Percentiles rank a stretch among this genome's conserved stretches.
Conservation (phyloP, 2,113 vertebrate species). For the Pelusios castaneus region DNA sequence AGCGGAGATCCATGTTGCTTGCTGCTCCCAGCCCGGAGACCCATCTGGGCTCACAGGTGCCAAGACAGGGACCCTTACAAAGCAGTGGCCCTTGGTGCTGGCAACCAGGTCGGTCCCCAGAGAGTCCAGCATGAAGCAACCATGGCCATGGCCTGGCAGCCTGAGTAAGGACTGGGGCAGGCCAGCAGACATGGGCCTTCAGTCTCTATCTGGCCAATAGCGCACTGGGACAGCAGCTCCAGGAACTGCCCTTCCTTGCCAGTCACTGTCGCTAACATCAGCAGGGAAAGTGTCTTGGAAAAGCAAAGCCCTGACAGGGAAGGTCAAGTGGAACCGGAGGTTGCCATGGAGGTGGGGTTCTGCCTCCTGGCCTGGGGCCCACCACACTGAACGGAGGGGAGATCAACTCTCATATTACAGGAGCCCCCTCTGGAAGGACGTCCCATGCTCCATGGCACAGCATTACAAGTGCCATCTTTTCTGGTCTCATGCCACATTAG, state of each 20-base stretch:
- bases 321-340: neutral
- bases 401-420: neutral
- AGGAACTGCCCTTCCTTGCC: neutral
- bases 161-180: neutral
- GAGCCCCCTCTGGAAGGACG: neutral
- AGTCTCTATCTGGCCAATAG: neutral
- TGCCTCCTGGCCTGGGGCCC: neutral
- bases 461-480: neutral
- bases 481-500: neutral
- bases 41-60: neutral
- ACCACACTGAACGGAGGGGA: neutral
- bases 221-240: neutral
- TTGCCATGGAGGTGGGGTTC: neutral
- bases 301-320: neutral
- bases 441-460: neutral
- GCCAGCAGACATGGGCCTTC: neutral
- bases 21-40: neutral
- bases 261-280: neutral
- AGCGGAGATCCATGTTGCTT: no score
- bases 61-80: rapidly evolving
- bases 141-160: neutral
- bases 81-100: neutral
- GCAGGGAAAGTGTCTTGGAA: neutral
- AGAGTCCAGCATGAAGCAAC: no score
- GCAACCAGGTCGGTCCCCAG: neutral